Conservation (phyloP, 2,113 vertebrate genomes). For the Cyanistes caeruleus region DNA sequence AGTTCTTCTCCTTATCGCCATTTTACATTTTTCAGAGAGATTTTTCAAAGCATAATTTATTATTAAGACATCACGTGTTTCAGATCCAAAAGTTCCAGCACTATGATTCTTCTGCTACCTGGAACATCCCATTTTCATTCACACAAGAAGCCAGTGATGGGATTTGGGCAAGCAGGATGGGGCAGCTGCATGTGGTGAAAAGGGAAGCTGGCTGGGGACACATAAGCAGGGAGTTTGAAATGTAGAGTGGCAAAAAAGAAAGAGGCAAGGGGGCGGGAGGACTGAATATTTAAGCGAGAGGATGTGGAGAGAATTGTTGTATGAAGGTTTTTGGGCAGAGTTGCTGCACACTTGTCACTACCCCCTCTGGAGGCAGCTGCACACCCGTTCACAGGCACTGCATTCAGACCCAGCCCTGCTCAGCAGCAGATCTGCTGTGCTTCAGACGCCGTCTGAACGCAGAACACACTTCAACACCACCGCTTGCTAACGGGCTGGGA, state of each 20-base stretch:
- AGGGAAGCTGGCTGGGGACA: not conserved
- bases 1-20: not conserved
- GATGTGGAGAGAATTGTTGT: not conserved
- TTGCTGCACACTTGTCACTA: not conserved
- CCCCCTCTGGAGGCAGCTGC: not conserved
- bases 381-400: not conserved
- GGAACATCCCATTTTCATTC: not conserved
- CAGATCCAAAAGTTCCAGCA: not conserved
- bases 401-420: rapidly evolving
- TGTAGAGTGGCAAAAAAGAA: not conserved
- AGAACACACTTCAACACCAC: not conserved
- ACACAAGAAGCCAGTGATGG: not conserved
- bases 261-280: not conserved
- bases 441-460: rapidly evolving
- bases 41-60: not conserved
- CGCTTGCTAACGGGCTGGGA: not conserved
- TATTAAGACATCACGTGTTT: not conserved
- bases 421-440: rapidly evolving
- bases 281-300: not conserved
- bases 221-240: not conserved
- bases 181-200: not conserved
- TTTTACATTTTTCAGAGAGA: not conserved
- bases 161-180: not conserved
- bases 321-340: not conserved
- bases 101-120: rapidly evolving